These are phyloP conservation scores for Epinephelus malabaricus DNA, from an alignment of 2,797 vertebrate species.

Conservation along the genomic window DNA sequence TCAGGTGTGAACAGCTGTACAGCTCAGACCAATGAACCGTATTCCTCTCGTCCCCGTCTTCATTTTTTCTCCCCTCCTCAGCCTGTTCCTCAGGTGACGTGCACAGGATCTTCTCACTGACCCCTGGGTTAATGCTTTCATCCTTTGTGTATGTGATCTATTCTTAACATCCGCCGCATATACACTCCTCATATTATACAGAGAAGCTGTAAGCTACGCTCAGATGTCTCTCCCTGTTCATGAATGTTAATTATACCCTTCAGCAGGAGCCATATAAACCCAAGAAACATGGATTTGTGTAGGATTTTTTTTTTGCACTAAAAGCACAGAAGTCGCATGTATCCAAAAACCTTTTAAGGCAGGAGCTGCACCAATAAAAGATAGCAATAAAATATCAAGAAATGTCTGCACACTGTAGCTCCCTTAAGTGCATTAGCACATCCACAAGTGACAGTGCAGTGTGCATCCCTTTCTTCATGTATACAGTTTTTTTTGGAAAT, in stretches of 20 bases:
- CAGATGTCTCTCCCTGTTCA: conserved; percentile 10
- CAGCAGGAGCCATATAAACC: background rate
- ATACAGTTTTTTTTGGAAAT: background rate
- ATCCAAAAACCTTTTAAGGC: no score
- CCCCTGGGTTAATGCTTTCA: conserved; percentile 56
- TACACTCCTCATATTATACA: conserved; percentile 8
- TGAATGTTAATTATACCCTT: conserved; percentile 11
- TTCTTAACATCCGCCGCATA: conserved; percentile 45
- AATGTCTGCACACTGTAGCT: no score
- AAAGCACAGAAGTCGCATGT: no score
- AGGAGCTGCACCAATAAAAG: no score
- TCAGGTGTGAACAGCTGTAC: conserved; percentile 26
- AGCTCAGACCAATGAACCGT: background rate
- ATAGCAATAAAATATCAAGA: no score
- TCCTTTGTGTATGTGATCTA: conserved; percentile 54
- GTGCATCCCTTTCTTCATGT: no score
- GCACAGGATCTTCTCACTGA: conserved; percentile 39
- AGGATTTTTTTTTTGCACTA: no score
- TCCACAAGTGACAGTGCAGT: no score
- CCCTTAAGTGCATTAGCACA: no score
- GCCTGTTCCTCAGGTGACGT: conserved; percentile 46
- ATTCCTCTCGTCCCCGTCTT: background rate
- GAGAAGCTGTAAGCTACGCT: background rate
- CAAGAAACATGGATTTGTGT: background rate
- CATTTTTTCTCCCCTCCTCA: conserved; percentile 1